These are phyloP conservation scores for Polyploca ridens DNA, from an alignment of 2,888 invertebrate species.

Conservation along the genomic window DNA sequence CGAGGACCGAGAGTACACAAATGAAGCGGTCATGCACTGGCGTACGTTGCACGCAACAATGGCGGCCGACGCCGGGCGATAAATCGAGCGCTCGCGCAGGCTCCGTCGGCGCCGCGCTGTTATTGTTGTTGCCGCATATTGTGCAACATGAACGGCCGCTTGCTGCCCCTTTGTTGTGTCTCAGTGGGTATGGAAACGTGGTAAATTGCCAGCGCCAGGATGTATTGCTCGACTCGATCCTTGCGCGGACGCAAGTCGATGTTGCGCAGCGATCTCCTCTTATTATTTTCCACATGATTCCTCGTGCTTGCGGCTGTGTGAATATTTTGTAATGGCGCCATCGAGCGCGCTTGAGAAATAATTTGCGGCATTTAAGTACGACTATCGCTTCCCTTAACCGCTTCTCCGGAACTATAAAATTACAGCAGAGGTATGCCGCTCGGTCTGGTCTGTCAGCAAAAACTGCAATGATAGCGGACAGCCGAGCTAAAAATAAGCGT, in stretches of 20 bases:
- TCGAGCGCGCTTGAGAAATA: slow-evolving; percentile 57
- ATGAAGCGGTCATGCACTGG: slow-evolving; percentile 54
- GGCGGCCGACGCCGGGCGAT: slow-evolving; percentile 43
- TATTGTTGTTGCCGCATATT: slow-evolving; percentile 50
- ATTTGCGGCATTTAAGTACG: slow-evolving; percentile 60
- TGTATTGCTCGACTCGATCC: slow-evolving; percentile 6
- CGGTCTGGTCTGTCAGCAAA: slow-evolving; percentile 49
- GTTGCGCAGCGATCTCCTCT: not conserved
- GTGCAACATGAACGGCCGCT: slow-evolving; percentile 44
- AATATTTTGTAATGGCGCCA: slow-evolving; percentile 67
- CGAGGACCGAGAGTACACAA: slow-evolving; percentile 34
- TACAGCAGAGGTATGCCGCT: slow-evolving; percentile 56
- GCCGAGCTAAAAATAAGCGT: slow-evolving; percentile 61
- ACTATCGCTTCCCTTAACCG: slow-evolving; percentile 62
- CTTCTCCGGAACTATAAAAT: slow-evolving; percentile 78
- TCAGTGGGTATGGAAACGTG: slow-evolving; percentile 11
- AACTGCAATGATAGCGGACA: slow-evolving; percentile 55
- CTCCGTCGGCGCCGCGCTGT: slow-evolving; percentile 36
- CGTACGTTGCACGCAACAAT: slow-evolving; percentile 40
- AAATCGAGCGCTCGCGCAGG: slow-evolving; percentile 50
- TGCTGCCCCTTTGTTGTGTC: slow-evolving; percentile 52
- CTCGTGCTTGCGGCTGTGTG: slow-evolving; percentile 41
- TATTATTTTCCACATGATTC: slow-evolving; percentile 15
- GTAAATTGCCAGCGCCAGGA: slow-evolving; percentile 10
- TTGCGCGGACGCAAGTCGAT: not conserved